Base-by-base conservation (phyloP, 2,888 invertebrate genomes). In the Lottia scabra region DNA sequence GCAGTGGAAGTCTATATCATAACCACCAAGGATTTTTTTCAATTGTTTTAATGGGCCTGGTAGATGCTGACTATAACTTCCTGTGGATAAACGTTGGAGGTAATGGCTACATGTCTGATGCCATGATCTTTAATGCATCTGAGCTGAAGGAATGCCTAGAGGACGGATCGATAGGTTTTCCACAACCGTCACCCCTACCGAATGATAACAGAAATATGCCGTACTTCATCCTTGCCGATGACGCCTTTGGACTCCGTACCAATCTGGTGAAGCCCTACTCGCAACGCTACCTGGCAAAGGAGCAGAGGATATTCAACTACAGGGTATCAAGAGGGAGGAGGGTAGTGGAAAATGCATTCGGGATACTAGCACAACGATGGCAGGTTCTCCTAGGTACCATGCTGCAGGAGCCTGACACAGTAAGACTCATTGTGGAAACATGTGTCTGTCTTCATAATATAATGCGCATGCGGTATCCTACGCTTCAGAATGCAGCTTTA, bases 231-330 rank as follows among this genome's bases (percentile, higher is more conserved):
- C 65, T 80, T 63, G 83, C 75, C 26, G 80, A 81, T 67, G 78
- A 81, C 68, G 81, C 81, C 5, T 79, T 83, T 77, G 76, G 69
- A 2, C 73, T 82, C 26, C 68, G 76, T 26, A 74, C 75, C 23
- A 70, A 72, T 63, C 56, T 80, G 63, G 78, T 83, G 77, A 83
- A 81, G 62, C 81, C 78, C 0, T 82, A 72, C 63, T 63, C 74
- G 2, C 38, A 67, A 5, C 62, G 78, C 4, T 56, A 68, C 62
- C 62, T 83, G 23, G 75, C 77, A 27, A 56, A 70, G 43, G 78
- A 79, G 30, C 72, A 83, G 72, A 27, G 70, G 23, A 81, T 81
- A 30, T 73, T 63, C 74, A 83, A 81, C 73, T 83, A 81, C 77
- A 71, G 79, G 63, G 71, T 81, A 16, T 78, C 73, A 23, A 48